phyloP scores from a whole-genome alignment of 1,140 invertebrate genomes.

The Drusus annulatus region DNA sequence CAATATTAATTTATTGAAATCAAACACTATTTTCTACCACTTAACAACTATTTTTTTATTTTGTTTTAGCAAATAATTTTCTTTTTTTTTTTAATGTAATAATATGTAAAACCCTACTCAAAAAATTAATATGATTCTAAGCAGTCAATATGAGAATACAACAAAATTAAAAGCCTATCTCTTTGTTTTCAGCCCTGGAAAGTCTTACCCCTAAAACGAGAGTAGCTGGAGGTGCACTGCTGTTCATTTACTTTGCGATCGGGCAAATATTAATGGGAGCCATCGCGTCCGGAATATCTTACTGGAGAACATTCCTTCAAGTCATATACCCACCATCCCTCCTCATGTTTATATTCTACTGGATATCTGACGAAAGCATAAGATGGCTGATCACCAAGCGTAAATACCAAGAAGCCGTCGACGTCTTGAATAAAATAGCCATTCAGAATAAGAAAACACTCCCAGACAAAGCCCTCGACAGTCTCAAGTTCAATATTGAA shows the following conservation, averaged over 20 bases:
- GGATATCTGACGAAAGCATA: conserved; percentile 67
- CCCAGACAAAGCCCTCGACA: conserved; percentile 72
- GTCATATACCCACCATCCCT: conserved; percentile 72
- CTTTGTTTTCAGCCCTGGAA: conserved; percentile 73
- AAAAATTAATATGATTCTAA: too few species aligned
- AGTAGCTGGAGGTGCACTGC: conserved; percentile 70
- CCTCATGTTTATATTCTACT: conserved; percentile 67
- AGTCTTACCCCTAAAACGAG: conserved; percentile 75
- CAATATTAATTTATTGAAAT: too few species aligned
- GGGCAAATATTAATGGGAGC: conserved; percentile 73
- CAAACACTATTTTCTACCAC: too few species aligned
- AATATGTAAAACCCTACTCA: too few species aligned
- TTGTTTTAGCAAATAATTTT: too few species aligned
- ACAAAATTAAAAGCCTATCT: not conserved
- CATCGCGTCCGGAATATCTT: conserved; percentile 72
- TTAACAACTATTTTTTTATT: too few species aligned
- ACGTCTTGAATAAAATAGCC: conserved; percentile 75
- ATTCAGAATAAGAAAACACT: conserved; percentile 76
- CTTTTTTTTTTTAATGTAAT: too few species aligned
- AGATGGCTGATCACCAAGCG: conserved; percentile 80
- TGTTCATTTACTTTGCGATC: conserved; percentile 72
- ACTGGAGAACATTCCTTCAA: conserved; percentile 75
- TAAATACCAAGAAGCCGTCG: conserved; percentile 75
- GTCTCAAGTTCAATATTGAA: conserved; percentile 60
- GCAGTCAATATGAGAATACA: too few species aligned